Evolutionary conservation across 2,888 invertebrate species (phyloP).

Genomic region (Drosophila histrio): DNA sequence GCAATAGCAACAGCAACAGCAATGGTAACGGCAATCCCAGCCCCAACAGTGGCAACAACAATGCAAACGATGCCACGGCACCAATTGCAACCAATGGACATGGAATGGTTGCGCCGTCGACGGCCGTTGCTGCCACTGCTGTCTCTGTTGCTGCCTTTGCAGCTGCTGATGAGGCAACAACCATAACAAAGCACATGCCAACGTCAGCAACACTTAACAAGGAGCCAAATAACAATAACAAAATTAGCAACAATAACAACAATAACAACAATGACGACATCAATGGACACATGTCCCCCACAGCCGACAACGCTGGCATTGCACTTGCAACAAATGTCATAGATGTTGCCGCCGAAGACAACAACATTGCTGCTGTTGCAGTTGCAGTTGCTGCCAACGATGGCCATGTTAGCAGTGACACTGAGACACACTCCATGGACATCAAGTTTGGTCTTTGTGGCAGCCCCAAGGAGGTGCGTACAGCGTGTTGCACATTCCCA

Average conservation of each 20-base stretch:
- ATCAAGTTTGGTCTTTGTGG: slow-evolving; percentile 81
- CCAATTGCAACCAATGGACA: slow-evolving; percentile 58
- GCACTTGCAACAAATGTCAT: slow-evolving; percentile 48
- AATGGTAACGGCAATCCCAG: slow-evolving; percentile 38
- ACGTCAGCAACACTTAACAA: slow-evolving; percentile 73
- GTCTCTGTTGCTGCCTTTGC: slow-evolving; percentile 16
- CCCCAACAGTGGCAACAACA: slow-evolving; percentile 38
- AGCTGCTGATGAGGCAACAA: slow-evolving; percentile 54
- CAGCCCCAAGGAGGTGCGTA: slow-evolving; percentile 83
- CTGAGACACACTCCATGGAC: slow-evolving; percentile 79
- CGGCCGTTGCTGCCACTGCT: slow-evolving; percentile 20
- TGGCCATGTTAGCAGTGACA: slow-evolving; percentile 75
- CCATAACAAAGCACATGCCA: slow-evolving; percentile 65
- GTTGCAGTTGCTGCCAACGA: slow-evolving; percentile 47
- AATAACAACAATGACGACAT: slow-evolving; percentile 49
- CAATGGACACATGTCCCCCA: slow-evolving; percentile 60
- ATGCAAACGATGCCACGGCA: slow-evolving; percentile 43
- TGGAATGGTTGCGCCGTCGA: slow-evolving; percentile 11
- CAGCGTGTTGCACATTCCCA: background rate
- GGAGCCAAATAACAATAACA: slow-evolving; percentile 78
- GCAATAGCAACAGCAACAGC: slow-evolving; percentile 41
- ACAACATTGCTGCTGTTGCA: slow-evolving; percentile 11
- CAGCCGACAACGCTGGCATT: slow-evolving; percentile 26
- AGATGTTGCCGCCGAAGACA: slow-evolving; percentile 32
- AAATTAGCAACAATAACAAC: slow-evolving; percentile 72